Percentiles rank a stretch among this genome's conserved stretches.
Conservation (phyloP, 2,797 vertebrate genomes). For the Centropyge bicolor region DNA sequence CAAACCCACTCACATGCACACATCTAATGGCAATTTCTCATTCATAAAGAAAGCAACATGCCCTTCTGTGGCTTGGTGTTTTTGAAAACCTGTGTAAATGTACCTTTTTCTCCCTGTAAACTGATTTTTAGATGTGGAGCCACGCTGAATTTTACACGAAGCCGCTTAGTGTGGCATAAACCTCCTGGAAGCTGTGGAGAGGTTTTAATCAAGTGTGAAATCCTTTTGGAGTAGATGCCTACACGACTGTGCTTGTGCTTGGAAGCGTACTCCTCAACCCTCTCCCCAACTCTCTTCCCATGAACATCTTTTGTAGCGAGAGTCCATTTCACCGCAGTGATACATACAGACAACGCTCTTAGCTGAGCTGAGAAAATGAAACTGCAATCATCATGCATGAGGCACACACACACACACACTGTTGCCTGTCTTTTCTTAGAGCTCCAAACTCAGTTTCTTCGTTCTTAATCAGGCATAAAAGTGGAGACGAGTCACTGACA, state of each 20-base stretch:
- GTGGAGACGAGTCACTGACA: constrained; percentile 56
- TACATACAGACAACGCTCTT: constrained; percentile 74
- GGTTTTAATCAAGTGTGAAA: constrained; percentile 86
- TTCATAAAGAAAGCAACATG: constrained; percentile 40
- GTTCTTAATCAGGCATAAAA: constrained; percentile 49
- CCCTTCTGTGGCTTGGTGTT: constrained; percentile 43
- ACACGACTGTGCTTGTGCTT: constrained; percentile 69
- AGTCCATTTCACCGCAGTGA: constrained; percentile 73
- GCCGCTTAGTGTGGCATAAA: constrained; percentile 76
- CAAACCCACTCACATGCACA: neutral
- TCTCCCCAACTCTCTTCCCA: constrained; percentile 66
- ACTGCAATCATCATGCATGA: constrained; percentile 64
- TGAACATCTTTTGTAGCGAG: constrained; percentile 74
- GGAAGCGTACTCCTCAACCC: constrained; percentile 68
- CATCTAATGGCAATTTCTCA: constrained; percentile 29
- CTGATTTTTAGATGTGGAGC: constrained; percentile 53
- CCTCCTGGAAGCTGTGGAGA: constrained; percentile 81
- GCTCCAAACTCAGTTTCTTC: constrained; percentile 30
- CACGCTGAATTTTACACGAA: constrained; percentile 55
- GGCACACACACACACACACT: constrained; percentile 5
- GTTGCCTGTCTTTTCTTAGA: constrained; percentile 31
- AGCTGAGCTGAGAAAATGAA: constrained; percentile 70
- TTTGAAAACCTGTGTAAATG: constrained; percentile 44
- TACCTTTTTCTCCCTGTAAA: constrained; percentile 26
- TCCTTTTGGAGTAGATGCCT: constrained; percentile 82